Percentiles rank a stretch among this genome's conserved stretches.
Evolutionary conservation across 2,888 invertebrate species (phyloP).

Genomic region (Caradrina kadenii): DNA sequence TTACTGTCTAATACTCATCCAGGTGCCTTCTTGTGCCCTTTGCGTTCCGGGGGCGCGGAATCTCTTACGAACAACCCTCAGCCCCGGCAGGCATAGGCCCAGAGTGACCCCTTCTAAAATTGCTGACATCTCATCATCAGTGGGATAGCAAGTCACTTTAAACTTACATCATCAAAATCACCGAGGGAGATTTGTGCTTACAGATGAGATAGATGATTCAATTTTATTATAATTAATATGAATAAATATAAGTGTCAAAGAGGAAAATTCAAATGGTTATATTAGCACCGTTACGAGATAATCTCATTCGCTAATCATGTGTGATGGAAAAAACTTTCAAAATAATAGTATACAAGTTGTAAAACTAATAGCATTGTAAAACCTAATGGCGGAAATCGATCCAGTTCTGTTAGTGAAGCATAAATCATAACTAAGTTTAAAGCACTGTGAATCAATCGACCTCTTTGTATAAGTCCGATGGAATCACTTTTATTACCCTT

Average conservation of each 20-base stretch:
- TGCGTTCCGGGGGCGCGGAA: no score
- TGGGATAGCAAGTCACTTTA: no score
- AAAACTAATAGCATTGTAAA: slow-evolving; percentile 53
- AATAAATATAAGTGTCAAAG: slow-evolving; percentile 4
- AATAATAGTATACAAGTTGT: slow-evolving; percentile 35
- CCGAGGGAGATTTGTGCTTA: no score
- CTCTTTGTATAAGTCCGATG: slow-evolving; percentile 40
- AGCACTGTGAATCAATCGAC: slow-evolving; percentile 51
- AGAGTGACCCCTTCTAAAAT: no score
- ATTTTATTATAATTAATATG: slow-evolving; percentile 26
- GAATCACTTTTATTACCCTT: slow-evolving; percentile 11
- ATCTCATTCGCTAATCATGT: slow-evolving; percentile 42
- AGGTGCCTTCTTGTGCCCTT: no score
- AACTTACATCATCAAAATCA: no score
- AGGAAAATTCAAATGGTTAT: slow-evolving; percentile 31
- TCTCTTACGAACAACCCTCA: no score
- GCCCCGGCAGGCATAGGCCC: no score
- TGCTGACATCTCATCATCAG: no score
- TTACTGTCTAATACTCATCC: no score
- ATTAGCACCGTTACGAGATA: slow-evolving; percentile 33
- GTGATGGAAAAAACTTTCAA: slow-evolving; percentile 37
- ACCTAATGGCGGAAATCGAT: slow-evolving; percentile 50
- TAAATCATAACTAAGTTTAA: slow-evolving; percentile 49
- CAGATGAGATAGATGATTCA: no score
- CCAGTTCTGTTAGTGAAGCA: slow-evolving; percentile 27